Evolutionary conservation across 1,140 invertebrate species (phyloP), one percentile per base, ranked within the genome.

Genomic region (Formica selysi): DNA sequence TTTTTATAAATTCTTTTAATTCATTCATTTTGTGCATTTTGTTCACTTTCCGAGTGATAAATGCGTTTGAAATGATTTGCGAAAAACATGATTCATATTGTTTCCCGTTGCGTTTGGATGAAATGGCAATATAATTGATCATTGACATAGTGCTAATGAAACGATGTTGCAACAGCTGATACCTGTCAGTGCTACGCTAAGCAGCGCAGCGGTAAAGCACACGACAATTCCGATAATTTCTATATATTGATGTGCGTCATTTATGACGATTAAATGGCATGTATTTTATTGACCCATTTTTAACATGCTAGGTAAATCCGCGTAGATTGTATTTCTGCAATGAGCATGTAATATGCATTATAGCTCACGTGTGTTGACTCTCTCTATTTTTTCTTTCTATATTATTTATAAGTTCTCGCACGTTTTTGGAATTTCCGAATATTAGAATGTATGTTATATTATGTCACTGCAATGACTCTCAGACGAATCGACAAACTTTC

Each of bases 111-210:
- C 32, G 5, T 41, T 57, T 48, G 22, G 22, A 36, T 41, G 22
- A 80, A 57, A 70, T 59, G 36, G 0, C 32, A 32, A 68, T 38
- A 22, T 80, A 80, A 70, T 26, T 67, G 36, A 41, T 13, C 32
- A 80, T 19, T 19, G 44, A 70, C 41, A 57, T 29, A 70, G 8
- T n/a, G 22, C 11, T 38, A 73, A 71, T 81, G 36, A 59, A 71
- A 61, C 2, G 32, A 11, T 59, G n/a, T 81, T 59, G 51, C 78
- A 0, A 71, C 65, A 81, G 44, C 16, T 80, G 44, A 71, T 71
- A 44, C 11, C 44, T 70, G 48, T 59, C 68, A 48, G 22, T 38
- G 36, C 61, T 54, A 73, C 19, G 26, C 44, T 44, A 59, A 67
- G 3, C 13, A 41, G 7, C 44, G 13, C 44, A 78, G 38, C 38